These are phyloP conservation scores for Lasiommata megera DNA, from an alignment of 2,888 invertebrate species.

Conservation along the genomic window DNA sequence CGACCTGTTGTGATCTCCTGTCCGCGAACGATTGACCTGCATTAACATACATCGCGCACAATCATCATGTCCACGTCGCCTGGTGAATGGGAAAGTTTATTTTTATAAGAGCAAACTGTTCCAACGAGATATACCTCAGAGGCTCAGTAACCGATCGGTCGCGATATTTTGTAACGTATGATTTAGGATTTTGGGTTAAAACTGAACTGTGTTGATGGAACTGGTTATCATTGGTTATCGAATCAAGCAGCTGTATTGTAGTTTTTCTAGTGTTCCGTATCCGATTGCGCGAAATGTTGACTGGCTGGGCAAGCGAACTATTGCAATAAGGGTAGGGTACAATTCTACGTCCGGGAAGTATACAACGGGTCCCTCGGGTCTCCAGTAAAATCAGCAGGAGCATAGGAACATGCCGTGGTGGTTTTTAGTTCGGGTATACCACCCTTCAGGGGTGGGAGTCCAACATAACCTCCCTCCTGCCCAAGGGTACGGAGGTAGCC, in stretches of 20 bases:
- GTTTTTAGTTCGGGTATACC: too few species aligned
- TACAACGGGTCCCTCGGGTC: too few species aligned
- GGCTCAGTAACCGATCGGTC: conserved; percentile 2
- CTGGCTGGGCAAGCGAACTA: too few species aligned
- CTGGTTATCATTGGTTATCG: conserved; percentile 19
- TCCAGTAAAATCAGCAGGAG: too few species aligned
- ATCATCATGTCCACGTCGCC: conserved; percentile 5
- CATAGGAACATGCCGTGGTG: too few species aligned
- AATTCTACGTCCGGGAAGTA: too few species aligned
- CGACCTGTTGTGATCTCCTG: conserved; percentile 52
- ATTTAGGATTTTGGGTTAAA: conserved; percentile 23
- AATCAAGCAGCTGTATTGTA: conserved; percentile 11
- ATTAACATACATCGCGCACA: conserved; percentile 36
- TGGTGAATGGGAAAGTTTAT: conserved; percentile 16
- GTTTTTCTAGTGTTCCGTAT: conserved; percentile 6
- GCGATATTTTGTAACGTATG: conserved; percentile 2
- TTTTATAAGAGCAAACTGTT: conserved; percentile 4
- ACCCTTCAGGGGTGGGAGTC: too few species aligned
- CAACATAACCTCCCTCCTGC: too few species aligned
- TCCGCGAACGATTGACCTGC: conserved; percentile 61
- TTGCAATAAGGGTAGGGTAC: too few species aligned
- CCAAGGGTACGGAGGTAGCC: too few species aligned
- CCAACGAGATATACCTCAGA: neutral
- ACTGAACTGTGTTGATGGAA: conserved; percentile 18
- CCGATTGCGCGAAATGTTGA: too few species aligned